Evolutionary conservation across 2,797 vertebrate species (phyloP), one percentile per base, ranked within the genome.

Genomic region (Sternarchorhynchus goeldii): DNA sequence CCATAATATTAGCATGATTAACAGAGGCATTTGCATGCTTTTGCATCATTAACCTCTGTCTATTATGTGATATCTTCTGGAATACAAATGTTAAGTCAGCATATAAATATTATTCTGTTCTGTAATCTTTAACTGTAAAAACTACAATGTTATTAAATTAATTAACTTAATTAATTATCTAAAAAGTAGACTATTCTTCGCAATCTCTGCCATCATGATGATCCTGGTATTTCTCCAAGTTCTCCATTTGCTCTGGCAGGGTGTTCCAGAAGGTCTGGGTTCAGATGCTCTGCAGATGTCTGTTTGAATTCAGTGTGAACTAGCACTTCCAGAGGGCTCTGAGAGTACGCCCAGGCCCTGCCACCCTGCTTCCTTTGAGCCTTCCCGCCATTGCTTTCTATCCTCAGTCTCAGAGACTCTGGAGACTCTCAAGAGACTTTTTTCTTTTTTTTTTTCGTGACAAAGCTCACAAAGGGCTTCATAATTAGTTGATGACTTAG

Each of bases 131-230:
- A 25, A 32, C 45, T 56, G 67, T 55, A 50, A 50, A 25, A 50
- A 50, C 31, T 55, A 50, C 12, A 7, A 6, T 70, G 25, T 34
- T 70, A 70, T 56, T 70, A 70, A 55, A 31, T 50, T 70, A 70
- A 70, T 73, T 56, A 78, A 57, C 59, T 25, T 70, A 70, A 70
- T 73, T 56, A 78, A 57, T 45, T 36, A 73, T 64, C 21, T n/a
- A 56, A 56, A 66, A 73, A 66, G 50, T 36, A 10, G 21, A 31
- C 25, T 36, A 39, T n/a, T 64, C 53, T 65, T 34, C 21, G 69
- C 8, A 18, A 64, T 57, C 53, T 45, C 45, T 29, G 18, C 59
- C 16, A 36, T 41, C 56, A 56, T 45, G 71, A 21, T 53, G 25
- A 7, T 10, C 36, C 39, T 34, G 57, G 36, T 75, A n/a, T 17